Evolutionary conservation across 2,888 invertebrate genomes (phyloP).

Genomic region (Disparrhopalites patrizii): DNA sequence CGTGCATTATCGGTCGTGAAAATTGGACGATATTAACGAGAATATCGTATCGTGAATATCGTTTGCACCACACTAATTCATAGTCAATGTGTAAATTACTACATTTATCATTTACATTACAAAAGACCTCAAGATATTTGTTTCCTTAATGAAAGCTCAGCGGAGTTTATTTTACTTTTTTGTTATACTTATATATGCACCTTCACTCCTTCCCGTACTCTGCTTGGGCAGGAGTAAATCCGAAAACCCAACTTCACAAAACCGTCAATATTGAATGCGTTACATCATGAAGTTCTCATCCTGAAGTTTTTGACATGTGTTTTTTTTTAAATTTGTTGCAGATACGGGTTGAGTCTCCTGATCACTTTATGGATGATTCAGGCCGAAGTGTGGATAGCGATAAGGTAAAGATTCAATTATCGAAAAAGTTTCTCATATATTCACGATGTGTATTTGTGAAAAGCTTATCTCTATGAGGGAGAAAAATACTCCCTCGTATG

Average conservation of each 20-base stretch:
- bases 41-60: not conserved
- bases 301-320: not conserved
- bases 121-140: too few species aligned
- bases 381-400: constrained; percentile 47
- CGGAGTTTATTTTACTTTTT: not conserved
- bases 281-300: too few species aligned
- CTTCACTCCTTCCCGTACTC: too few species aligned
- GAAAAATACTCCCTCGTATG: too few species aligned
- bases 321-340: too few species aligned
- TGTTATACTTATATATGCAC: not conserved
- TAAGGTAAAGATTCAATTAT: constrained; percentile 34
- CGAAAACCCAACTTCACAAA: too few species aligned
- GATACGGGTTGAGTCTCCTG: constrained; percentile 41
- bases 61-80: too few species aligned
- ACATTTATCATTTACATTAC: too few species aligned
- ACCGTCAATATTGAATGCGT: too few species aligned
- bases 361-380: constrained; percentile 47
- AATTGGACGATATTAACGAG: not conserved
- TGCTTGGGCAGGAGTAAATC: too few species aligned
- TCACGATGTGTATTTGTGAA: not conserved
- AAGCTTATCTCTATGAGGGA: not conserved
- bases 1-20: not conserved
- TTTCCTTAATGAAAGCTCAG: too few species aligned
- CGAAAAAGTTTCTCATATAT: not conserved
- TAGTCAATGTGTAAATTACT: too few species aligned